Evolutionary conservation across 1,140 invertebrate species (phyloP).

Genomic region (Magallana angulata): DNA sequence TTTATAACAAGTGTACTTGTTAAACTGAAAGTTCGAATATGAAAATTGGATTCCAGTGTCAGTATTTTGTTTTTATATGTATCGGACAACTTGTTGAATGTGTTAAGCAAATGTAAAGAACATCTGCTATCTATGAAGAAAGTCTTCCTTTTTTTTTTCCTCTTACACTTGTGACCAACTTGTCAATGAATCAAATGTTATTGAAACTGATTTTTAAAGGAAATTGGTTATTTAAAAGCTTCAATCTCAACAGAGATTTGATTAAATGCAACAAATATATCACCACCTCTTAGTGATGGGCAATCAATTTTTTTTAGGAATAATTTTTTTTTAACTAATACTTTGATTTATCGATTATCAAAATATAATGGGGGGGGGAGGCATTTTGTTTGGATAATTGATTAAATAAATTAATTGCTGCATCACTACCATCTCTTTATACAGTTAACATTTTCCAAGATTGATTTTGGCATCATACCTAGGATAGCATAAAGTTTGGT

Average conservation of each 20-base stretch:
- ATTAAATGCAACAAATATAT: constrained; percentile 17
- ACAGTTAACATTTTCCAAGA: constrained; percentile 5
- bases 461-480: constrained; percentile 15
- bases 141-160: constrained; percentile 7
- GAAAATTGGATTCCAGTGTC: constrained; percentile 15
- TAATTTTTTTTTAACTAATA: constrained; percentile 7
- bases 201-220: constrained; percentile 16
- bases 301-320: background rate
- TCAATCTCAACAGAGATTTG: constrained; percentile 10
- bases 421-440: constrained; percentile 9
- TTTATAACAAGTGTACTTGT: constrained; percentile 16
- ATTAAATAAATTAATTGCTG: constrained; percentile 12
- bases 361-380: background rate
- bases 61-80: constrained; percentile 17
- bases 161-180: constrained; percentile 15
- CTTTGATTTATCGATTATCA: constrained; percentile 16
- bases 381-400: constrained; percentile 11
- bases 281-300: constrained; percentile 13
- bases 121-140: constrained; percentile 15
- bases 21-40: constrained; percentile 16
- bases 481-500: constrained; percentile 15
- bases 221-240: constrained; percentile 16
- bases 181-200: constrained; percentile 11
- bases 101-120: constrained; percentile 16
- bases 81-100: constrained; percentile 10